Base-by-base conservation (phyloP, 2,888 invertebrate species). In the Amorpha juglandis region DNA sequence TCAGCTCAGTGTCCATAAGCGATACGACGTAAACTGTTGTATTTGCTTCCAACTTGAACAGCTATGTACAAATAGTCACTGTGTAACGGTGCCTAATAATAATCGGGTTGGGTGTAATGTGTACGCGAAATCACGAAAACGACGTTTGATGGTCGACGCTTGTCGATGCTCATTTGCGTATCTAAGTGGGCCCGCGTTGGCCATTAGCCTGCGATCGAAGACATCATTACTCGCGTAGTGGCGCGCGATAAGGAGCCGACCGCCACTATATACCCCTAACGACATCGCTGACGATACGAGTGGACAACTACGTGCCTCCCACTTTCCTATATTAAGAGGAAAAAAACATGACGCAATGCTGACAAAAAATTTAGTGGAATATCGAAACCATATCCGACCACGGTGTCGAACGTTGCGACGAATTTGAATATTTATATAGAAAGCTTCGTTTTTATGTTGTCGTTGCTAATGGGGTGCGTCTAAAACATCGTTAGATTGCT, bases 101-200 rank as follows among this genome's bases (percentile, higher is more conserved):
- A 72, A 73, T 78, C 77, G 75, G 78, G 42, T 58, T 79, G 77
- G 77, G 76, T 79, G 82, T 82, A 81, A 83, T 81, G 78, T 77
- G 79, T 78, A 76, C 76, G 78, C 78, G 85, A 85, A 83, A 87
- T 86, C 81, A 83, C 77, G 82, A 78, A 4, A 79, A 83, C 78
- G 82, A 78, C 79, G 76, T 75, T 72, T 80, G 82, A 64, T 74
- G 77, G 80, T 74, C 76, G 77, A 81, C 77, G 83, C 82, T 88
- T 84, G 85, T 83, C 86, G 89, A 88, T 88, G 92, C 89, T 92
- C 92, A 92, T 93, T 93, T 93, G 92, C 92, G 91, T 93, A 92
- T 92, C 92, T 92, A 91, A 92, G 92, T 91, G 91, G 88, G 83
- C 86, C 87, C 88, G 86, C 84, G 85, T 87, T 88, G 87, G 89